phyloP scores from a whole-genome alignment of 2,113 vertebrate genomes.

The Platanista minor region DNA sequence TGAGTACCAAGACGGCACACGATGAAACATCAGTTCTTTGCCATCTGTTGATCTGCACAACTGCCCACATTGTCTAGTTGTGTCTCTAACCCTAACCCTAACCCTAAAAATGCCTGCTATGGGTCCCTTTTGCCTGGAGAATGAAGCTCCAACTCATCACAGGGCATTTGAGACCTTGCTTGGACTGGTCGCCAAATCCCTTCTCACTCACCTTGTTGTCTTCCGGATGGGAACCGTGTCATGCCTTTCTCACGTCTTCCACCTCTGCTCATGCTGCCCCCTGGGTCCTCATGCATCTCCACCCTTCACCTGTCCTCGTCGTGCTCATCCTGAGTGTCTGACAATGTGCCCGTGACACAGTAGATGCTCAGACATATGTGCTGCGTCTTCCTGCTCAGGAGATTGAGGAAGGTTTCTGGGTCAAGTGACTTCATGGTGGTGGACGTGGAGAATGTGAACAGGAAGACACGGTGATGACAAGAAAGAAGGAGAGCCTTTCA shows the following conservation, averaged over 20 bases:
- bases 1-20: fast-evolving
- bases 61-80: background rate
- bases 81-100: background rate
- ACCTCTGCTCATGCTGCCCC: background rate
- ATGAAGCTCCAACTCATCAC: background rate
- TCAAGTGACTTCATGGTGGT: background rate
- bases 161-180: background rate
- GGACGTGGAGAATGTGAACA: background rate
- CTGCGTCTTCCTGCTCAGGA: background rate
- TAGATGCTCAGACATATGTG: background rate
- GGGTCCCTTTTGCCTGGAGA: background rate
- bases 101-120: background rate
- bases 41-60: background rate
- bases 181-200: background rate
- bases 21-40: background rate
- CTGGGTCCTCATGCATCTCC: background rate
- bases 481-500: background rate
- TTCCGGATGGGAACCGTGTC: fast-evolving
- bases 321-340: background rate
- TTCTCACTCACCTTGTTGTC: background rate
- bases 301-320: background rate
- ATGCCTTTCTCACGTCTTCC: background rate
- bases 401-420: background rate
- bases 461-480: background rate
- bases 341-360: fast-evolving